Percentiles rank a stretch among this genome's conserved stretches.
phyloP scores from a whole-genome alignment of 1,140 invertebrate species.

The Lucilia cuprina region DNA sequence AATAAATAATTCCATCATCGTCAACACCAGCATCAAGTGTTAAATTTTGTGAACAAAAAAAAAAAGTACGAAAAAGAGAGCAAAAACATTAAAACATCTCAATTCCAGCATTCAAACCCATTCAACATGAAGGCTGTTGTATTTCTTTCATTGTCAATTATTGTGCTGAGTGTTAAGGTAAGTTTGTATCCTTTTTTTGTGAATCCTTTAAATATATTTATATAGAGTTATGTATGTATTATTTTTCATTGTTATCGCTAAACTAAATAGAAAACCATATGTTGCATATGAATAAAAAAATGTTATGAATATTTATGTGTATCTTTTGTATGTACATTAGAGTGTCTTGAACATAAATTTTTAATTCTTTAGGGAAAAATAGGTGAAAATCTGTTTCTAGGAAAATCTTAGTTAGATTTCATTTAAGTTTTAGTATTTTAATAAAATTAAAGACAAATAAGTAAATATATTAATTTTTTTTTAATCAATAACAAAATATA shows the following conservation, averaged over 20 bases:
- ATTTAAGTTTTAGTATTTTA: too few species aligned
- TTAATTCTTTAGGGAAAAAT: neutral
- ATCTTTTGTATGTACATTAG: neutral
- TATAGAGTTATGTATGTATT: neutral
- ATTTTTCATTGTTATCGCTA: too few species aligned
- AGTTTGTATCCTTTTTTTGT: constrained; percentile 42
- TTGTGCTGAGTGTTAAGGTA: constrained; percentile 57
- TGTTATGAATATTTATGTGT: too few species aligned
- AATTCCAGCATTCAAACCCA: neutral
- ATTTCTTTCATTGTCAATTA: constrained; percentile 48
- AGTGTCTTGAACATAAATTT: neutral
- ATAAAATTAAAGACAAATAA: too few species aligned
- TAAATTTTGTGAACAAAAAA: neutral
- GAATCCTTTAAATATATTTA: neutral
- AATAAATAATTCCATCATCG: neutral
- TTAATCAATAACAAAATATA: too few species aligned
- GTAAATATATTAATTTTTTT: too few species aligned
- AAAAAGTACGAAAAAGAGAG: too few species aligned
- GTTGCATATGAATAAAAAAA: neutral
- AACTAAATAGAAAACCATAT: neutral
- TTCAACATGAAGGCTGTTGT: constrained; percentile 40
- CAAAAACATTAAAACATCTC: neutral
- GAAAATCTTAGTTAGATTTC: too few species aligned
- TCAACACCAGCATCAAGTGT: neutral
- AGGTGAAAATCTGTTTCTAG: too few species aligned